Base-by-base conservation (phyloP, 2,888 invertebrate species). In the Cantharis nigra region DNA sequence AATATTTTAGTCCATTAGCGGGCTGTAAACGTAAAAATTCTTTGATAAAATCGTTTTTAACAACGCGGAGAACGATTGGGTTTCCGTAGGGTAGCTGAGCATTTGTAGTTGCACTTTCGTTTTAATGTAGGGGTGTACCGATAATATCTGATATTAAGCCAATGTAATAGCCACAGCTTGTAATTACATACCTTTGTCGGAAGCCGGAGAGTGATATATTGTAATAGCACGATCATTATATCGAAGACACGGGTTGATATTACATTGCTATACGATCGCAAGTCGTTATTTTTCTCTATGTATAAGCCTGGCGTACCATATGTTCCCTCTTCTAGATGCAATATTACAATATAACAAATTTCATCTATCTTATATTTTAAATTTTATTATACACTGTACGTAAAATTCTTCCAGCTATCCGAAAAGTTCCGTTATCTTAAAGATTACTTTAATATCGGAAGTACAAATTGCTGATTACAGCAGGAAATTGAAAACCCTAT, bases 101-200 rank as follows among this genome's bases (percentile, higher is more conserved):
- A 26, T 49, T 63, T 49, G 63, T 69, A 67, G 65, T 67, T 67
- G 70, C 70, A 64, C 64, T 70, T 74, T 74, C 74, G 16, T 63
- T 74, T 63, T 74, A 74, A 74, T 74, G 74, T 64, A 49, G 70
- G 65, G 70, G 65, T 26, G 72, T 72, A 71, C 72, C 69, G 78
- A 80, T 78, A 80, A 72, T 74, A 77, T 78, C 80, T 80, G 73
- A 80, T 80, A 75, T 79, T 74, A 77, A 75, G 78, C 65, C 72
- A 62, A 71, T 77, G 73, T 80, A 80, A 79, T 79, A 79, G 77
- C 79, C 78, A 64, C 77, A 78, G 72, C 74, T 72, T 69, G 80
- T 79, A 80, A 80, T 80, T 80, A 80, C 79, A 78, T 80, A 78
- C 78, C 74, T 76, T 73, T 75, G 77, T 78, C 72, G 78, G 79